These are phyloP conservation scores for Phainopepla nitens DNA, from an alignment of 2,113 vertebrate genomes.

Conservation along the genomic window DNA sequence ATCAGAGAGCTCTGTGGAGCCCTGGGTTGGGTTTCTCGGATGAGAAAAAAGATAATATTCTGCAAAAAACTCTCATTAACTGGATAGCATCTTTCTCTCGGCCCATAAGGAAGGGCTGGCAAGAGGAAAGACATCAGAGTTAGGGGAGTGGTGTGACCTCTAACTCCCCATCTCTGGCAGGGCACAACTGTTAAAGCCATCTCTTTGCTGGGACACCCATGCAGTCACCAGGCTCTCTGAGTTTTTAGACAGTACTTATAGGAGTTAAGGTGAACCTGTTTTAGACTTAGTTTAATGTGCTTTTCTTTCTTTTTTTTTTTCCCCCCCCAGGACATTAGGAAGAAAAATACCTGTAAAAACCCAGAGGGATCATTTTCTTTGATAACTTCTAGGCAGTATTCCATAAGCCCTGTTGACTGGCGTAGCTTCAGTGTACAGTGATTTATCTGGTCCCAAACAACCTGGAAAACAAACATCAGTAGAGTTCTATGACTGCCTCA, in stretches of 20 bases:
- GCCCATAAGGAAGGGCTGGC: not conserved
- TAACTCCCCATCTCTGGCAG: not conserved
- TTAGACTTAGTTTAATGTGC: not conserved
- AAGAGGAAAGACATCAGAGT: not conserved
- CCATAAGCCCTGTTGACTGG: slow-evolving; percentile 98
- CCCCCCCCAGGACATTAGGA: fast-evolving
- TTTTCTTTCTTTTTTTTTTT: not conserved
- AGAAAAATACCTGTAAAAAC: slow-evolving; percentile 87
- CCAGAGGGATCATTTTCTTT: slow-evolving; percentile 96
- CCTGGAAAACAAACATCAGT: slow-evolving; percentile 67
- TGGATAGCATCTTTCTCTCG: not conserved
- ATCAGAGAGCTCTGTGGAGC: not conserved
- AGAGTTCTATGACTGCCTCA: not conserved
- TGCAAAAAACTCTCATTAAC: not conserved
- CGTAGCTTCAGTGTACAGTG: slow-evolving; percentile 96
- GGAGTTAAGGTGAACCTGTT: not conserved
- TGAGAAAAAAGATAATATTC: not conserved
- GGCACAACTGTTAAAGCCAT: not conserved
- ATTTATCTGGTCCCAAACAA: slow-evolving; percentile 98
- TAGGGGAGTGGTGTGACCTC: not conserved
- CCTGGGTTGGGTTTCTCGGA: not conserved
- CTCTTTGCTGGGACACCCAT: not conserved
- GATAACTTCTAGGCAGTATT: slow-evolving; percentile 94
- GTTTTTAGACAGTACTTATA: not conserved
- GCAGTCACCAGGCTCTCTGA: not conserved